phyloP scores from a whole-genome alignment of 2,888 invertebrate genomes.

The Heliconius sara region DNA sequence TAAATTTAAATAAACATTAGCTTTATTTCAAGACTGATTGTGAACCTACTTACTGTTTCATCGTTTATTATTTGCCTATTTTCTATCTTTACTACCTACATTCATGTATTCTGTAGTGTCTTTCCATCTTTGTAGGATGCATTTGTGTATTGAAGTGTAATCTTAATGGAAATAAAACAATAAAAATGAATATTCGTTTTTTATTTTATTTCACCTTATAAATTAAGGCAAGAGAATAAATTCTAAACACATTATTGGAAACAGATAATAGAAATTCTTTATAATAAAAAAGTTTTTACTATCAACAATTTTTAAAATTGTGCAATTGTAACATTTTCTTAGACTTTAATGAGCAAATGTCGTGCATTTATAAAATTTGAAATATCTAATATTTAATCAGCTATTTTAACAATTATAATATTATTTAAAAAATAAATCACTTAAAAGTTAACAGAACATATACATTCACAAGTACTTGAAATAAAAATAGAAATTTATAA shows the following conservation, averaged over 20 bases:
- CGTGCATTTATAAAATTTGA: not conserved
- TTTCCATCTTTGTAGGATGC: constrained; percentile 7
- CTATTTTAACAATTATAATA: constrained; percentile 2
- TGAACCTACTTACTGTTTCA: not conserved
- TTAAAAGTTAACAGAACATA: not conserved
- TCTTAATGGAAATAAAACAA: constrained; percentile 15
- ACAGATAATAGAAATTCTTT: constrained; percentile 5
- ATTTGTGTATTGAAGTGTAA: constrained; percentile 23
- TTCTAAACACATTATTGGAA: not conserved
- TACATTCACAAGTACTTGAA: not conserved
- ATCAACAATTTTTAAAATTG: not conserved
- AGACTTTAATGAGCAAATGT: not conserved
- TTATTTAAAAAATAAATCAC: not conserved
- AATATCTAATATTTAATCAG: not conserved
- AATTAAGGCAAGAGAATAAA: not conserved
- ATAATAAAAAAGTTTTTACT: not conserved
- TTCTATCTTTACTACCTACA: not conserved
- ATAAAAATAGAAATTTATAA: not conserved
- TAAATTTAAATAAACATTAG: not conserved
- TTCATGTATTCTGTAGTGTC: not conserved
- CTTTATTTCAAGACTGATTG: constrained; percentile 26
- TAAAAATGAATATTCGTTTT: not conserved
- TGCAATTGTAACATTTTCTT: constrained; percentile 10
- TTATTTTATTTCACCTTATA: not conserved
- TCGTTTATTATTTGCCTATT: constrained; percentile 3